Evolutionary conservation across 1,140 invertebrate species (phyloP).

Genomic region (Hylaeus volcanicus): DNA sequence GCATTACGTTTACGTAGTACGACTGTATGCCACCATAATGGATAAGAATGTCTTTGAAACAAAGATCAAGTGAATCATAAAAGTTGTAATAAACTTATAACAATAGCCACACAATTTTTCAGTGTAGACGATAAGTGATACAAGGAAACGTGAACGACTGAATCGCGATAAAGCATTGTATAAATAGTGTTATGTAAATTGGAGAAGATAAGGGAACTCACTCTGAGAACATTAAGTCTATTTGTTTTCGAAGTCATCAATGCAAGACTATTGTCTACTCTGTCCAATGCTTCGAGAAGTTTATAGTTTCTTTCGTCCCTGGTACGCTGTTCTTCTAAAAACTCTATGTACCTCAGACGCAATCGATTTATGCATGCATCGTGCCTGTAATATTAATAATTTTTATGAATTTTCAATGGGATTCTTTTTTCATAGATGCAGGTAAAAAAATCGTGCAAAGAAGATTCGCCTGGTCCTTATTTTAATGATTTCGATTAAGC

Average conservation of each 20-base stretch:
- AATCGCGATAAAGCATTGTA: no score
- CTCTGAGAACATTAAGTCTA: constrained; percentile 82
- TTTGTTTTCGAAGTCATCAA: constrained; percentile 83
- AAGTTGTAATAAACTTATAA: no score
- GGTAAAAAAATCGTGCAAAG: no score
- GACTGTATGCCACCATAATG: no score
- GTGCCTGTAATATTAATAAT: constrained; percentile 69
- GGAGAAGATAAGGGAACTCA: constrained; percentile 62
- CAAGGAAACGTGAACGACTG: no score
- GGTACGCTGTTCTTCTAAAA: constrained; percentile 82
- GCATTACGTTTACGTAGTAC: neutral
- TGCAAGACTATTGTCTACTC: constrained; percentile 81
- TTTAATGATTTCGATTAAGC: no score
- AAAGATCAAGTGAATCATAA: no score
- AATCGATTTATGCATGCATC: constrained; percentile 79
- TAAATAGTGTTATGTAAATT: neutral
- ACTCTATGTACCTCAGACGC: constrained; percentile 82
- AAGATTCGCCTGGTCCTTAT: no score
- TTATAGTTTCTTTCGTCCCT: constrained; percentile 83
- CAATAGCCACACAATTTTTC: no score
- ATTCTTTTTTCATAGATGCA: no score
- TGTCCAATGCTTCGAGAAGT: constrained; percentile 81
- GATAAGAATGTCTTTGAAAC: no score
- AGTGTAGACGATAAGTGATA: no score
- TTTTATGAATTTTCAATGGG: neutral